These are phyloP conservation scores for Glossosoma conforme DNA, from an alignment of 1,140 invertebrate species.

Conservation along the genomic window DNA sequence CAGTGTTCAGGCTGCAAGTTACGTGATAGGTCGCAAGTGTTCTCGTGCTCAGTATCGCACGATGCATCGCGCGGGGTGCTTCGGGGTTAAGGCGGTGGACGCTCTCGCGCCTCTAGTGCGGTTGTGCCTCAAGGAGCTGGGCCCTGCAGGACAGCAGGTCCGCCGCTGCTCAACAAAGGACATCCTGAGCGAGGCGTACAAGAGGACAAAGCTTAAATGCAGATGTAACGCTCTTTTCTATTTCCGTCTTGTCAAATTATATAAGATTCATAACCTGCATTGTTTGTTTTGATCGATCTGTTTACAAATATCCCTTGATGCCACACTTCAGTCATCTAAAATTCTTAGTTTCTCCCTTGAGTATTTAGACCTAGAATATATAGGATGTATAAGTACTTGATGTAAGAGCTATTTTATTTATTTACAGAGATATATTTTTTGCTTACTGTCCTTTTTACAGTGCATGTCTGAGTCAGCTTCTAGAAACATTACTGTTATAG, in stretches of 20 bases:
- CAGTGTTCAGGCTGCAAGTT: not conserved
- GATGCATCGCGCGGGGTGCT: slow-evolving; percentile 22
- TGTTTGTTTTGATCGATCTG: not conserved
- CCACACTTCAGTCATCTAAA: too few relatives aligned
- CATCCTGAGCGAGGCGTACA: slow-evolving; percentile 47
- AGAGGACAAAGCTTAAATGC: slow-evolving; percentile 47
- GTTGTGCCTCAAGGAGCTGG: slow-evolving; percentile 7
- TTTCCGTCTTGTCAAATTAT: slow-evolving; percentile 18
- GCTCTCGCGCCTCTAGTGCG: slow-evolving; percentile 1
- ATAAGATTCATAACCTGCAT: slow-evolving; percentile 9
- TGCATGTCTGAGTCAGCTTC: too few relatives aligned
- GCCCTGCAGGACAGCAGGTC: not conserved
- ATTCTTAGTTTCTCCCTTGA: too few relatives aligned
- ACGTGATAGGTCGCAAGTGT: not conserved
- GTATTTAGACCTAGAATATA: too few relatives aligned
- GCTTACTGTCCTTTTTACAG: too few relatives aligned
- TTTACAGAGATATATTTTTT: too few relatives aligned
- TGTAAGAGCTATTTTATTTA: too few relatives aligned
- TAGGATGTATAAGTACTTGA: too few relatives aligned
- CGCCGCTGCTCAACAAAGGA: slow-evolving; percentile 37
- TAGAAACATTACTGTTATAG: too few relatives aligned
- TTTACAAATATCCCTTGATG: not conserved
- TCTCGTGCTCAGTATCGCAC: too few relatives aligned
- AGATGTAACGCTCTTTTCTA: slow-evolving; percentile 44
- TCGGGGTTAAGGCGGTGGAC: slow-evolving; percentile 16